Conservation (phyloP, 2,888 invertebrate genomes). For the Arge pagana region DNA sequence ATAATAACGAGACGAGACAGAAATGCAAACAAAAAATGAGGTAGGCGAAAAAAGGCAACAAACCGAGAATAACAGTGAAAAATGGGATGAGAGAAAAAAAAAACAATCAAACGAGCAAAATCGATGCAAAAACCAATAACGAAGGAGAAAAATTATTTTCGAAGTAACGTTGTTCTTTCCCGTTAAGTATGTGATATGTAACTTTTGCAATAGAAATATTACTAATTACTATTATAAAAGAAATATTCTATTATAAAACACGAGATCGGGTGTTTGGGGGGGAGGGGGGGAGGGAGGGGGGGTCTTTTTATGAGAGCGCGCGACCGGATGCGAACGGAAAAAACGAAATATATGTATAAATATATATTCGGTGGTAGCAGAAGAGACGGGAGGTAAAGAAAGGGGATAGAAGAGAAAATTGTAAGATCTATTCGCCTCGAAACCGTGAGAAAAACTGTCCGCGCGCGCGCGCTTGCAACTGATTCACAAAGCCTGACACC, state of each 20-base stretch:
- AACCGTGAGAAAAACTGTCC: conserved; percentile 17
- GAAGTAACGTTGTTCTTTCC: conserved; percentile 39
- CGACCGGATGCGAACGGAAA: background rate
- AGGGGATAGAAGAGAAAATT: conserved; percentile 9
- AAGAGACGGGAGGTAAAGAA: background rate
- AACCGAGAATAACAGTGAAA: background rate
- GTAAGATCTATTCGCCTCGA: background rate
- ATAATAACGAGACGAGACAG: background rate
- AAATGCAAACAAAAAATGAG: background rate
- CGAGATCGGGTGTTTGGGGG: conserved; percentile 15
- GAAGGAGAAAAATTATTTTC: conserved; percentile 19
- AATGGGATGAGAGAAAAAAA: background rate
- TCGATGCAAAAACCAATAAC: background rate
- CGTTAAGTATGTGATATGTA: conserved; percentile 51
- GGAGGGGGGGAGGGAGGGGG: conserved; percentile 11
- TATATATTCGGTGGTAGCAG: background rate
- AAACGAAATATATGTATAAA: conserved; percentile 14
- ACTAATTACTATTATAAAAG: conserved; percentile 40
- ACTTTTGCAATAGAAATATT: conserved; percentile 51
- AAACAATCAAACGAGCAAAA: background rate
- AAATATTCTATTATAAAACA: conserved; percentile 35
- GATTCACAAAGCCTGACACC: conserved; percentile 1
- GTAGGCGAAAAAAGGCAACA: background rate
- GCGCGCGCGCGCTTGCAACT: too few relatives aligned
- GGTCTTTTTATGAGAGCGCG: background rate